Conservation (phyloP, 2,888 invertebrate genomes). For the Pomacea canaliculata region DNA sequence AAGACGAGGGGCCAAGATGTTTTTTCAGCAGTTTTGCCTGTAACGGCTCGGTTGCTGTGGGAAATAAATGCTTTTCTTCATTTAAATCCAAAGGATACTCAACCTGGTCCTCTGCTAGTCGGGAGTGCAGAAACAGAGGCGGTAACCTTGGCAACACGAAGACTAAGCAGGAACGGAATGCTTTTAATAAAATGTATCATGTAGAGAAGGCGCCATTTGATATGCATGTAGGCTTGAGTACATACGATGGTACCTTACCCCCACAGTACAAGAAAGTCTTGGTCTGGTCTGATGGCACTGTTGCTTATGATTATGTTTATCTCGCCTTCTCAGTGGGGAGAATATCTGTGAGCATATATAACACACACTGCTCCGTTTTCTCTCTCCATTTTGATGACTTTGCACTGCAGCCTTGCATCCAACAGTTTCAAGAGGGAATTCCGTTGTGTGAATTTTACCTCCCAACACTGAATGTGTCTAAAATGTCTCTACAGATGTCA, state of each 20-base stretch:
- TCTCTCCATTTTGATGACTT: no score
- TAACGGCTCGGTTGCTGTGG: slow-evolving; percentile 1
- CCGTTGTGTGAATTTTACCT: no score
- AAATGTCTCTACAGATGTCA: no score
- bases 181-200: slow-evolving; percentile 2
- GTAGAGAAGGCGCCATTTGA: not conserved
- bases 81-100: not conserved
- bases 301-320: not conserved
- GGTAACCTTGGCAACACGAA: slow-evolving; percentile 12
- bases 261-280: slow-evolving; percentile 5
- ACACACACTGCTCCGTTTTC: no score
- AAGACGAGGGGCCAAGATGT: slow-evolving; percentile 13
- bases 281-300: slow-evolving; percentile 7
- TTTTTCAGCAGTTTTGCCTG: slow-evolving; percentile 11
- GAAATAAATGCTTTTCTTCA: slow-evolving; percentile 11
- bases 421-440: no score
- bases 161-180: slow-evolving; percentile 8
- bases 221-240: slow-evolving; percentile 6
- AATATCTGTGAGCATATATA: no score
- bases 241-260: not conserved
- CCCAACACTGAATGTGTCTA: no score
- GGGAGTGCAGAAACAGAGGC: not conserved
- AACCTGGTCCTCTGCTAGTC: not conserved
- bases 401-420: no score
- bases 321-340: no score